These are phyloP conservation scores for Pipa parva DNA, from an alignment of 2,113 vertebrate species.

Conservation along the genomic window DNA sequence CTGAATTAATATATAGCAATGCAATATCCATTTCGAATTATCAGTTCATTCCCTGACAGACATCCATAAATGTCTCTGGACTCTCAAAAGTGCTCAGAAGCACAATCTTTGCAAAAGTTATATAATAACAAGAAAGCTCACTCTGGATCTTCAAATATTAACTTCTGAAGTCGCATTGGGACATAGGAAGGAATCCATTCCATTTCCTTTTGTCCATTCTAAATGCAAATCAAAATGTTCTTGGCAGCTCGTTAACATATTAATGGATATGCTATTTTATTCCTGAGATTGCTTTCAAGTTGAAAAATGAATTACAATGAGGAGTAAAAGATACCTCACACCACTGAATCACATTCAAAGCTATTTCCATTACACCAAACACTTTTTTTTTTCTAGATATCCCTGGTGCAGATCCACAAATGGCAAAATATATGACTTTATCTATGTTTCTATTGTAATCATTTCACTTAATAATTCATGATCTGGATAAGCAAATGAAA, in stretches of 20 bases:
- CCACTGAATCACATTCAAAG: conserved; percentile 36
- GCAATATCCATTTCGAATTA: no score
- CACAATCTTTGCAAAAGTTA: background rate
- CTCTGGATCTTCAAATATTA: conserved; percentile 34
- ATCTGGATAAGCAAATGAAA: background rate
- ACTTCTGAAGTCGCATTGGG: conserved; percentile 38
- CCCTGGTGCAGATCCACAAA: conserved; percentile 14
- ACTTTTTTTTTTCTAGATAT: conserved; percentile 18
- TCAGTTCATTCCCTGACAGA: no score
- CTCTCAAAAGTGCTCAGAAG: conserved; percentile 12
- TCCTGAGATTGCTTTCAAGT: conserved; percentile 64
- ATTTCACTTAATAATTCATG: background rate
- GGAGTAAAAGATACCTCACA: conserved; percentile 32
- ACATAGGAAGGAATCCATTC: conserved; percentile 57
- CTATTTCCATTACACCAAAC: conserved; percentile 14
- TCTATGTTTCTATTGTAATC: conserved; percentile 5
- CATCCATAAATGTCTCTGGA: background rate
- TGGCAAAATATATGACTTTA: conserved; percentile 6
- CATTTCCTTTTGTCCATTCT: conserved; percentile 63
- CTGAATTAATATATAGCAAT: no score
- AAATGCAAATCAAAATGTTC: conserved; percentile 72
- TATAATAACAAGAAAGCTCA: conserved; percentile 6
- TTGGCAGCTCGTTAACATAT: conserved; percentile 65
- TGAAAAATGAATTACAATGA: conserved; percentile 59
- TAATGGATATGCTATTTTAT: conserved; percentile 61